A percentile compares a stretch with the other conserved stretches of the same genome.
These are phyloP conservation scores for Stenchaetothrips biformis DNA, from an alignment of 2,888 invertebrate species.

Conservation along the genomic window DNA sequence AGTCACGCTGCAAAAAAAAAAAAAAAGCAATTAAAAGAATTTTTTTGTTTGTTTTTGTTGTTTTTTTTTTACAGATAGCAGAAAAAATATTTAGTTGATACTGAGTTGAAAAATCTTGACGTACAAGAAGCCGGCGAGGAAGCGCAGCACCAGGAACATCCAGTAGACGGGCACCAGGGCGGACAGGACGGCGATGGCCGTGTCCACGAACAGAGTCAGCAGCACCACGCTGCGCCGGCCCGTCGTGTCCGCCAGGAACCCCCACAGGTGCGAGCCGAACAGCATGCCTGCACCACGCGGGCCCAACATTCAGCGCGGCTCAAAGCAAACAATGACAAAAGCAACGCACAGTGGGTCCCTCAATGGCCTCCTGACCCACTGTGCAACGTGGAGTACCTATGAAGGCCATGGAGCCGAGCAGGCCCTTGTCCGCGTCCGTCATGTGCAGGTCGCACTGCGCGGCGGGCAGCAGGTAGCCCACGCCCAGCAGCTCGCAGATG, in stretches of 20 bases:
- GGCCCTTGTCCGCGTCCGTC: conserved; percentile 63
- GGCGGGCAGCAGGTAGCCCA: conserved; percentile 67
- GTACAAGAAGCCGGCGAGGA: conserved; percentile 69
- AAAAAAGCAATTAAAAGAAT: too few relatives aligned
- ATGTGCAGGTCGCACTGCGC: conserved; percentile 70
- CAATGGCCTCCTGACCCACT: too few relatives aligned
- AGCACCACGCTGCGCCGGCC: conserved; percentile 64
- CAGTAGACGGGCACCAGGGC: conserved; percentile 62
- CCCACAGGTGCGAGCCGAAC: conserved; percentile 69
- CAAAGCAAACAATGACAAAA: conserved; percentile 26
- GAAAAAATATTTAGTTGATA: background rate
- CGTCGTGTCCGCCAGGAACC: conserved; percentile 67
- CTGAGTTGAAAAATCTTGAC: conserved; percentile 39
- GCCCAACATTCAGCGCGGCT: too few relatives aligned
- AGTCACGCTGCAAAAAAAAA: conserved; percentile 30
- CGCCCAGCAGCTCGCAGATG: conserved; percentile 65
- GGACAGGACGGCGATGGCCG: conserved; percentile 58
- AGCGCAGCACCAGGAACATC: conserved; percentile 65
- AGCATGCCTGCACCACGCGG: conserved; percentile 74
- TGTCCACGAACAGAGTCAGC: conserved; percentile 60
- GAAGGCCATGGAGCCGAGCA: conserved; percentile 46
- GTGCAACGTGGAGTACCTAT: too few relatives aligned
- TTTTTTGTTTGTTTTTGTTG: too few relatives aligned
- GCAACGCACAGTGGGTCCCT: too few relatives aligned
- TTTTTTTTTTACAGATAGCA: too few relatives aligned